Evolutionary conservation across 2,888 invertebrate species (phyloP).

Genomic region (Chloroclystis v-ata): DNA sequence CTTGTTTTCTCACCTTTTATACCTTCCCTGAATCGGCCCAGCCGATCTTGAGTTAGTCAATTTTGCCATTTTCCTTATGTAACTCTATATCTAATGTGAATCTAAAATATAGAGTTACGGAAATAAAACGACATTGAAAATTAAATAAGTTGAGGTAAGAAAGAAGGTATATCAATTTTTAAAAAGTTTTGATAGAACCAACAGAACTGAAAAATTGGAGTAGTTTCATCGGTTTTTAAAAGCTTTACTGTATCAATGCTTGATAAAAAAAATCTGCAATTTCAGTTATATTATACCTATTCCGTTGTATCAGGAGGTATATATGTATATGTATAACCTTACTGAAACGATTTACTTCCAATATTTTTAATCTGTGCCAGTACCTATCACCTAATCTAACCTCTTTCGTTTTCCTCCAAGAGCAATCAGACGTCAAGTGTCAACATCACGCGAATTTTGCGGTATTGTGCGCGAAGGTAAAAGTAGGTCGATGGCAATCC

Average conservation of each 20-base stretch:
- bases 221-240: neutral
- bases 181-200: neutral
- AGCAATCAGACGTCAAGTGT: slow-evolving; percentile 16
- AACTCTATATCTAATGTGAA: too few relatives aligned
- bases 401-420: neutral
- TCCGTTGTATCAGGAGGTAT: too few relatives aligned
- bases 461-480: slow-evolving; percentile 14
- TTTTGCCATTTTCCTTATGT: neutral
- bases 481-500: slow-evolving; percentile 26
- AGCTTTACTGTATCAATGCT: too few relatives aligned
- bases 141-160: neutral
- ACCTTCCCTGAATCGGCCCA: too few relatives aligned
- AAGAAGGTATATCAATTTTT: neutral
- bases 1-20: too few relatives aligned
- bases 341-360: too few relatives aligned
- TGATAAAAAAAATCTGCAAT: neutral
- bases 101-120: too few relatives aligned
- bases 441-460: slow-evolving; percentile 20
- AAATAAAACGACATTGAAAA: too few relatives aligned
- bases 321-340: too few relatives aligned
- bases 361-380: neutral
- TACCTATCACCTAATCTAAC: neutral
- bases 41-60: too few relatives aligned
- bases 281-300: too few relatives aligned
- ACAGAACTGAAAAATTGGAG: neutral